Evolutionary conservation across 1,140 invertebrate species (phyloP), one percentile per base, ranked within the genome.

Genomic region (Wasmannia auropunctata): DNA sequence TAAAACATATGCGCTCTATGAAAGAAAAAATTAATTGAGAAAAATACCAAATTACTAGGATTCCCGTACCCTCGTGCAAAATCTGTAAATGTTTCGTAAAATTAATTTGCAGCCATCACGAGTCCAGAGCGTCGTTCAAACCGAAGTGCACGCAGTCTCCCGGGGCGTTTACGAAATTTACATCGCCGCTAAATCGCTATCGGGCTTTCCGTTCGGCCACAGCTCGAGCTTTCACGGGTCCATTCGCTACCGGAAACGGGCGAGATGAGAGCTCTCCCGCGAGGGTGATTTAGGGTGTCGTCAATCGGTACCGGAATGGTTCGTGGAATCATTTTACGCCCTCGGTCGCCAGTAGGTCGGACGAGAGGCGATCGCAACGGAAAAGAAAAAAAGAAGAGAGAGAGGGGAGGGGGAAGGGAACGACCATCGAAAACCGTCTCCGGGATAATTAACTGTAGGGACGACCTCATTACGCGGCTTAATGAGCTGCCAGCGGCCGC

Each of bases 381-480:
- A 40, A 37, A 43, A 11, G 63, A 5, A 34, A 62, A 62, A 43
- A 43, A 43, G 54, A 67, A 46, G 43, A 80, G 11, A 34, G 60
- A 75, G 40, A 31, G 2, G n/a, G 8, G 40, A 14, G 11, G 7
- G 43, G 7, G 34, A 60, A 22, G 14, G 37, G 49, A 69, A 56
- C 10, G 46, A 60, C 40, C 22, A 19, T n/a, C 67, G 74, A 87
- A 76, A 84, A 84, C 56, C 62, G 40, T 58, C 84, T 49, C 70
- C 25, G 58, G 79, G 79, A 92, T 93, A 93, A 93, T 92, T 93
- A 93, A 92, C 91, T 86, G 84, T 87, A 56, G 88, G 72, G 75
- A 91, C 86, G 88, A 92, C 67, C 90, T 92, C 91, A 93, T 93
- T 93, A 92, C 79, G 86, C 40, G 51, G 62, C 86, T 91, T 93